These are phyloP conservation scores for Drosophila merina DNA, from an alignment of 2,888 invertebrate genomes.

Conservation along the genomic window DNA sequence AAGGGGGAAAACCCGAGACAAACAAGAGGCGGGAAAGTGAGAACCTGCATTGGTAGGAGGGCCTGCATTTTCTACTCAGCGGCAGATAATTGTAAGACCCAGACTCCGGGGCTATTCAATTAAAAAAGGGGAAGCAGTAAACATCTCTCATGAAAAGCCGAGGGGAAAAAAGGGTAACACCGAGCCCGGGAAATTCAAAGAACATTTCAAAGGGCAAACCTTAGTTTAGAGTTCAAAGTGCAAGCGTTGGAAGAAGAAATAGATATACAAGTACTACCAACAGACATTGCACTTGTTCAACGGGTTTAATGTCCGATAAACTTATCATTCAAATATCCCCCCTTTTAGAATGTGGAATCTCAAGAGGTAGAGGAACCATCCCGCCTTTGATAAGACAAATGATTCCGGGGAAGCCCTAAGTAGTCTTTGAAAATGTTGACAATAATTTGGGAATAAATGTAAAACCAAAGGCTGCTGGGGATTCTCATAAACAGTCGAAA, in stretches of 20 bases:
- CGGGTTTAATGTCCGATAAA: conserved; percentile 70
- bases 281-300: conserved; percentile 54
- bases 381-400: conserved; percentile 15
- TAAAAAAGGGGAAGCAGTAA: conserved; percentile 36
- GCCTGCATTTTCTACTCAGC: conserved; percentile 22
- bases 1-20: background rate
- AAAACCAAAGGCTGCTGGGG: too few species aligned
- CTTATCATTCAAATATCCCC: conserved; percentile 11
- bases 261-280: conserved; percentile 11
- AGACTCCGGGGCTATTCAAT: conserved; percentile 54
- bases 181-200: conserved; percentile 18
- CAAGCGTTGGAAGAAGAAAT: conserved; percentile 22
- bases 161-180: conserved; percentile 55
- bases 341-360: conserved; percentile 8
- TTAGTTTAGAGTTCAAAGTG: conserved; percentile 64
- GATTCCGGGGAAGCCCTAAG: conserved; percentile 5
- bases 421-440: conserved; percentile 11
- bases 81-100: conserved; percentile 25
- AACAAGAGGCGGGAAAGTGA: conserved; percentile 4
- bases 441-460: conserved; percentile 13
- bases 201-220: conserved; percentile 34
- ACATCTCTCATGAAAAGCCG: conserved; percentile 35
- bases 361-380: conserved; percentile 6
- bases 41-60: conserved; percentile 9
- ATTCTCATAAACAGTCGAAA: conserved; percentile 11